A percentile compares a stretch with the other conserved stretches of the same genome.
phyloP scores from a whole-genome alignment of 2,113 vertebrate genomes.

The Ophiodon elongatus region DNA sequence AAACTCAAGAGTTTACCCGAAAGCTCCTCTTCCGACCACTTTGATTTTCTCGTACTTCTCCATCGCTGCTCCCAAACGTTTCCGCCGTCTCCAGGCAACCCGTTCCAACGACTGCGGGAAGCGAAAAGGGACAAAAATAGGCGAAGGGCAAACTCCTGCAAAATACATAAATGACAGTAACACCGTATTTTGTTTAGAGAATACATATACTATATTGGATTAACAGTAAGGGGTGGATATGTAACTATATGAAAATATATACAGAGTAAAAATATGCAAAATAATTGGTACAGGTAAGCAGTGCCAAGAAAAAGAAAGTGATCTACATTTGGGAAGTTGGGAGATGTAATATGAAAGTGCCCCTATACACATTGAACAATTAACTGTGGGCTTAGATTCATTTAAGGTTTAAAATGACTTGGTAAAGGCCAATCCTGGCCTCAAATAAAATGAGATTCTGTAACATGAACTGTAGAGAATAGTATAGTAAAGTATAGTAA shows the following conservation, averaged over 20 bases:
- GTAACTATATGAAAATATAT: not conserved
- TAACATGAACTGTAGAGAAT: not conserved
- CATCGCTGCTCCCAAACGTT: constrained; percentile 80
- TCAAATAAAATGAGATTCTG: not conserved
- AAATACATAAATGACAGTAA: not conserved
- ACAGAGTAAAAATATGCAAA: not conserved
- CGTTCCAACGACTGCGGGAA: constrained; percentile 71
- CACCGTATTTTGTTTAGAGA: not conserved
- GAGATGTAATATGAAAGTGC: not conserved
- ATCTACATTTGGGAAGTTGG: not conserved
- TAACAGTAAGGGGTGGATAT: not conserved
- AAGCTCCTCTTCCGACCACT: constrained; percentile 97
- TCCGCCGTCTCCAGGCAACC: constrained; percentile 85
- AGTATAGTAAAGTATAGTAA: too few relatives aligned
- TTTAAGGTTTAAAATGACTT: too few relatives aligned
- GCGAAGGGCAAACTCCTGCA: not conserved
- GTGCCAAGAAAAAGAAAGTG: not conserved
- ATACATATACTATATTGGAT: not conserved
- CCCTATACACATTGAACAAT: not conserved
- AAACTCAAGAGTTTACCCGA: constrained; percentile 87
- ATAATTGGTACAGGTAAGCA: not conserved
- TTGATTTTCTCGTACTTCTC: constrained; percentile 99
- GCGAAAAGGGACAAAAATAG: constrained; percentile 65
- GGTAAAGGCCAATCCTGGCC: not conserved
- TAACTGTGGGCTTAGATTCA: too few relatives aligned